Conservation (phyloP, 1,140 invertebrate genomes). For the Doryteuthis pealeii region DNA sequence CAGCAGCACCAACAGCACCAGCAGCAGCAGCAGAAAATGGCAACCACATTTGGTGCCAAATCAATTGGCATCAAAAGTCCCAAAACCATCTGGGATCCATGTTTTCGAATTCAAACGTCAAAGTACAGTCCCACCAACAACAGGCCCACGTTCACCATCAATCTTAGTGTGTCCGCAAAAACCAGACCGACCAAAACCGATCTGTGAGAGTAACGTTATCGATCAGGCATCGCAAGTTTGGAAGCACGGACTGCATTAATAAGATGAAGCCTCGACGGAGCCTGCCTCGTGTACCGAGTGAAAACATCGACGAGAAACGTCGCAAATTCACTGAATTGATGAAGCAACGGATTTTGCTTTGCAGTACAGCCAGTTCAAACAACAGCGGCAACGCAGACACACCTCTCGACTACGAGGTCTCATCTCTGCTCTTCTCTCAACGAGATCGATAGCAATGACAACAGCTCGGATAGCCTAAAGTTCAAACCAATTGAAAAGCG, state of each 20-base stretch:
- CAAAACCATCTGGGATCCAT: not conserved
- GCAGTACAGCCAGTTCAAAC: not conserved
- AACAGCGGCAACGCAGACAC: not conserved
- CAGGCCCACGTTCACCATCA: not conserved
- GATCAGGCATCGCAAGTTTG: not conserved
- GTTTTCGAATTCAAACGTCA: not conserved
- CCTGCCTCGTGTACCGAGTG: not conserved
- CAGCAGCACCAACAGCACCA: too few species aligned
- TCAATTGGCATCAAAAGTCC: too few species aligned
- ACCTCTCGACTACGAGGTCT: slow-evolving; percentile 6
- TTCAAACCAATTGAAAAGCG: slow-evolving; percentile 7
- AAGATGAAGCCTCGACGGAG: not conserved
- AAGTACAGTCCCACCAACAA: not conserved
- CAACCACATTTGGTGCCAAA: too few species aligned
- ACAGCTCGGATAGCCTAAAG: not conserved
- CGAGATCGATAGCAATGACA: not conserved
- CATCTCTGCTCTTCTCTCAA: slow-evolving; percentile 2
- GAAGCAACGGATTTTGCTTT: slow-evolving; percentile 9
- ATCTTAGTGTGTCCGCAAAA: not conserved
- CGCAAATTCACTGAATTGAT: slow-evolving; percentile 8
- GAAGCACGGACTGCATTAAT: not conserved
- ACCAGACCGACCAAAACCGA: not conserved
- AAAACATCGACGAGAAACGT: not conserved
- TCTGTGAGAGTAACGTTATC: not conserved
- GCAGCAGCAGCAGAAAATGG: too few species aligned